phyloP scores from a whole-genome alignment of 2,797 vertebrate genomes.

The Darevskia nairensis region DNA sequence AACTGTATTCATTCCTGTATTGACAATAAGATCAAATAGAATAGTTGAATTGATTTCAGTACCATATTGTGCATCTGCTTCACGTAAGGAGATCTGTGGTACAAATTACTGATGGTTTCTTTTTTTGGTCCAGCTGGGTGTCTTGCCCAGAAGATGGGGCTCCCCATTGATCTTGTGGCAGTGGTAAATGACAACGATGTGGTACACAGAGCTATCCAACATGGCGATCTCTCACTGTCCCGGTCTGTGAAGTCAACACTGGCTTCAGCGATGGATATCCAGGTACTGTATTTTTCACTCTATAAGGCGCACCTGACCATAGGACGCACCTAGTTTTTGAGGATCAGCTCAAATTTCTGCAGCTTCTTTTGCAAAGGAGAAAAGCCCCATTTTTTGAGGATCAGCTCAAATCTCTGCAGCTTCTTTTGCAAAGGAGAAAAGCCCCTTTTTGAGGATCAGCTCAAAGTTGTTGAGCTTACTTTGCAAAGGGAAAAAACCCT shows the following conservation, averaged over 20 bases:
- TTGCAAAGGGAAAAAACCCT: too few relatives aligned
- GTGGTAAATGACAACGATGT: conserved; percentile 92
- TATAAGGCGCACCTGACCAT: too few relatives aligned
- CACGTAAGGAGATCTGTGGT: neutral
- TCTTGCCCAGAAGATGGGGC: conserved; percentile 89
- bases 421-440: too few relatives aligned
- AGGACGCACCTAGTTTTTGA: too few relatives aligned
- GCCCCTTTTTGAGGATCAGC: too few relatives aligned
- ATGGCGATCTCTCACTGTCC: conserved; percentile 89
- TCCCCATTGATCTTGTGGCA: conserved; percentile 86
- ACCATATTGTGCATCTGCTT: neutral
- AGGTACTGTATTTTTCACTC: conserved; percentile 76
- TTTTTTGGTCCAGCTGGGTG: conserved; percentile 81
- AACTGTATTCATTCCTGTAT: neutral
- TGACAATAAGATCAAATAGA: neutral
- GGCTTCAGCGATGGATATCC: conserved; percentile 95
- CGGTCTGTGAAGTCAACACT: conserved; percentile 78
- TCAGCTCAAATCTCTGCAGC: too few relatives aligned
- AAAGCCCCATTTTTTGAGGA: too few relatives aligned
- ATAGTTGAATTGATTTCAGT: neutral
- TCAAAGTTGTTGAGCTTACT: too few relatives aligned
- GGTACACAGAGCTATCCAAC: conserved; percentile 84
- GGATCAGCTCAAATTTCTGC: too few relatives aligned
- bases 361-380: too few relatives aligned
- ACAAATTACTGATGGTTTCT: neutral